Conservation (phyloP, 2,113 vertebrate species). For the Delphinus delphis region DNA sequence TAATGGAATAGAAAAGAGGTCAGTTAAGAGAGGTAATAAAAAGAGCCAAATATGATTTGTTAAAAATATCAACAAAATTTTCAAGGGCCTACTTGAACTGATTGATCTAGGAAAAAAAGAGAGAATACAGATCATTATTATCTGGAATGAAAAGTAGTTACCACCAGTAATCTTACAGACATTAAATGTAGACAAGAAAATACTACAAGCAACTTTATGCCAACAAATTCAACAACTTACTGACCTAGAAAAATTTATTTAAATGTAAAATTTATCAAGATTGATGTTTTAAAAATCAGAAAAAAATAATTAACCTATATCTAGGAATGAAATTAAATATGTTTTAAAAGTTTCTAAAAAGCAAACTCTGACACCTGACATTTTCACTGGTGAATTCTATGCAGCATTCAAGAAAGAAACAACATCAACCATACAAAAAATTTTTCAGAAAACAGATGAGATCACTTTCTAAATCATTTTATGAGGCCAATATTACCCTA, state of each 20-base stretch:
- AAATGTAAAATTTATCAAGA: background rate
- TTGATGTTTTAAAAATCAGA: background rate
- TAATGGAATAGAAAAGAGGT: background rate
- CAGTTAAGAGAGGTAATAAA: background rate
- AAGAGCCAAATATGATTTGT: background rate
- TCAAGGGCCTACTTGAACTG: background rate
- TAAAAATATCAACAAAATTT: background rate
- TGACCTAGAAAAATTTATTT: background rate
- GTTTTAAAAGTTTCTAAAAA: background rate
- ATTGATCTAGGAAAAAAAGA: background rate
- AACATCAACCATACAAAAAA: background rate
- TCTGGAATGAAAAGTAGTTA: background rate
- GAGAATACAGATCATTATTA: background rate
- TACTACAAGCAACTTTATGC: background rate
- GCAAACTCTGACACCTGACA: background rate
- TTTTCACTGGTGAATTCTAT: background rate
- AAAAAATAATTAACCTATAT: background rate
- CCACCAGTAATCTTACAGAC: background rate
- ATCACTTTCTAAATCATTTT: background rate
- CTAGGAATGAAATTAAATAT: background rate
- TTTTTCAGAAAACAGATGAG: background rate
- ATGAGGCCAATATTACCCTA: background rate
- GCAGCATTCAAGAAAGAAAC: background rate
- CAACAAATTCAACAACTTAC: background rate
- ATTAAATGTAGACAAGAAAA: background rate